Evolutionary conservation across 2,113 vertebrate genomes (phyloP), one percentile per base, ranked within the genome.

Genomic region (Apodemus speciosus): DNA sequence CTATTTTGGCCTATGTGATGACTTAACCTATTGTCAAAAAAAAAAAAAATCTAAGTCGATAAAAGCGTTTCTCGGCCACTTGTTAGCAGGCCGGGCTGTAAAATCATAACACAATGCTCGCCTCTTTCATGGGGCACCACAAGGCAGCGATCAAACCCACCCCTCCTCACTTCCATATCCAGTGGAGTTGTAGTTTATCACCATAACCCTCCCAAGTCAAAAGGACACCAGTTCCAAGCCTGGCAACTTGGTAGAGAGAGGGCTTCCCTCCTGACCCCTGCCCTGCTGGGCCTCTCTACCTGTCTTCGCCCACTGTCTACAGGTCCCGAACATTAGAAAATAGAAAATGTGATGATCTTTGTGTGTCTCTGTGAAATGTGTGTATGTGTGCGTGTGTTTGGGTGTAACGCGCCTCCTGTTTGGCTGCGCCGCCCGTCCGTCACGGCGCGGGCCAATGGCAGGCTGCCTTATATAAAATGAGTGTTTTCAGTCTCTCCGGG

Each of bases 361-460:
- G 98, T 97, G 97, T 97, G 94, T 96, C 94, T 97, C 98, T 96
- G 98, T 94, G 96, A 97, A 97, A 97, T 95, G 98, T 96, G 94
- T 97, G 97, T 97, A 95, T 97, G 96, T 95, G 94, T 96, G 97
- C 97, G 98, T 96, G 97, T 97, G 96, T 97, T 97, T 97, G 97
- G 98, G 98, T 98, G 98, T 98, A 98, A 98, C 97, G 83, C 94
- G 97, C 90, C 88, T 94, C 89, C 96, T 98, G 96, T 98, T 96
- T 99, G 99, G 99, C 97, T 91, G 96, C 53, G 14, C 7, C 0
- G 51, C 21, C 97, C 96, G 98, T 98, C 99, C 60, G 84, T 99
- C 99, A 99, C 51, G 11, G 76, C 32, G 49, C 30, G n/a, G 97
- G 93, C 99, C 99, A 99, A 98, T 99, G 98, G 98, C 96, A 90